Base-by-base conservation (phyloP, 2,888 invertebrate genomes). In the Podotricha telesiphe region DNA sequence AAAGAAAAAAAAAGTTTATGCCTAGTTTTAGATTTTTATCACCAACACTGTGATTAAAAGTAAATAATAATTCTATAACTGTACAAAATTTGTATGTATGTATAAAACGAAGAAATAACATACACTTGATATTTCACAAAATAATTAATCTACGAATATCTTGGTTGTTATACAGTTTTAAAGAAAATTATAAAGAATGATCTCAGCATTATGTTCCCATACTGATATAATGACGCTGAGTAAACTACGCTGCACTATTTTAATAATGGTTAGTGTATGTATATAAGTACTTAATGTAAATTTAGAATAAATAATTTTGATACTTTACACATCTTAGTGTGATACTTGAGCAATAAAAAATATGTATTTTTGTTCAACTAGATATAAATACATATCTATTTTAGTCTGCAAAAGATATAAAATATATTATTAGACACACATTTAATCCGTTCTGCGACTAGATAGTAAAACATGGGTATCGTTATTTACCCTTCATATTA, bases 401-500 rank as follows among this genome's bases (percentile, higher is more conserved):
- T n/a, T 53, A 10, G n/a, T 28, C n/a, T 22, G 3, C n/a, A 1
- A 48, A 17, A 48, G n/a, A 19, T 17, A 47, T 48, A 48, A 17
- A 48, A 48, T 19, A 22, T 40, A 56, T 56, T 40, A 17, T 34
- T 19, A 42, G 20, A 19, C 40, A 53, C n/a, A 34, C n/a, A 53
- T 53, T 53, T 53, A 58, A 20, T 42, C 10, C 10, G 0, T 42
- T 13, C 19, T 40, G 7, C 40, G 20, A n/a, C 20, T 73, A 69
- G 67, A 65, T 62, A 71, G 48, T 40, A 58, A 56, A 50, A 37
- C 75, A 68, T 72, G 76, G 77, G 74, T 75, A 76, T 79, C 79
- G 82, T 80, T 85, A 83, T 87, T 87, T 85, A 81, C 82, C 74
- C 84, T 85, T 84, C 78, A 85, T 84, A 81, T 84, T 82, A 82